phyloP scores from a whole-genome alignment of 2,797 vertebrate species.

The Enteromius argenteus region DNA sequence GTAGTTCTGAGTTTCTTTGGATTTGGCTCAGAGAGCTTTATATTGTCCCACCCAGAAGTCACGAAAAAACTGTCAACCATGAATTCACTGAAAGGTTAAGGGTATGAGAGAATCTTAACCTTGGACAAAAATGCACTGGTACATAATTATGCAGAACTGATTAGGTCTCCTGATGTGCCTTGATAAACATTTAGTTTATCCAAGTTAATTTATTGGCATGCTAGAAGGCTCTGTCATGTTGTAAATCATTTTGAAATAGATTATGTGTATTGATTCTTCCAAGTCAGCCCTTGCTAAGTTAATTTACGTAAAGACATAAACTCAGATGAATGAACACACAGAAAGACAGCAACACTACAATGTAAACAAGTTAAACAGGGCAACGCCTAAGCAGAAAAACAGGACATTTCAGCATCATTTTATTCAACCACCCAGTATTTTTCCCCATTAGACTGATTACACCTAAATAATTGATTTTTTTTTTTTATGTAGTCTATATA shows the following conservation, averaged over 20 bases:
- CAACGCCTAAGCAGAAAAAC: constrained; percentile 3
- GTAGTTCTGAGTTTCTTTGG: constrained; percentile 2
- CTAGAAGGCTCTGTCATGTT: not conserved
- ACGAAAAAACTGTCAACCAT: not conserved
- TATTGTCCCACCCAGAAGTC: not conserved
- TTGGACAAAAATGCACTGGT: not conserved
- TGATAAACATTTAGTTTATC: constrained; percentile 14
- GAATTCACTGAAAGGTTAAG: not conserved
- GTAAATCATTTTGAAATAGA: constrained; percentile 22
- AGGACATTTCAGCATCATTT: not conserved
- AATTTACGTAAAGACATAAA: not conserved
- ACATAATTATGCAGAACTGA: not conserved
- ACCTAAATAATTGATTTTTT: not conserved
- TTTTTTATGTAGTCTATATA: not conserved
- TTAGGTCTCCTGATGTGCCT: not conserved
- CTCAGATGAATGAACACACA: constrained; percentile 1
- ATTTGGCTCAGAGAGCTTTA: constrained; percentile 1
- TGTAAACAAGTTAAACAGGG: constrained; percentile 19
- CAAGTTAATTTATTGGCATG: not conserved
- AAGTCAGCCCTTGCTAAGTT: not conserved
- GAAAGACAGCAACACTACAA: not conserved
- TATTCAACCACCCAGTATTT: not conserved
- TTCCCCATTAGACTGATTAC: not conserved
- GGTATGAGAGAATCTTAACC: not conserved
- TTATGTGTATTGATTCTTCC: not conserved